These are phyloP conservation scores for Patella depressa DNA, from an alignment of 2,888 invertebrate genomes.

Conservation along the genomic window DNA sequence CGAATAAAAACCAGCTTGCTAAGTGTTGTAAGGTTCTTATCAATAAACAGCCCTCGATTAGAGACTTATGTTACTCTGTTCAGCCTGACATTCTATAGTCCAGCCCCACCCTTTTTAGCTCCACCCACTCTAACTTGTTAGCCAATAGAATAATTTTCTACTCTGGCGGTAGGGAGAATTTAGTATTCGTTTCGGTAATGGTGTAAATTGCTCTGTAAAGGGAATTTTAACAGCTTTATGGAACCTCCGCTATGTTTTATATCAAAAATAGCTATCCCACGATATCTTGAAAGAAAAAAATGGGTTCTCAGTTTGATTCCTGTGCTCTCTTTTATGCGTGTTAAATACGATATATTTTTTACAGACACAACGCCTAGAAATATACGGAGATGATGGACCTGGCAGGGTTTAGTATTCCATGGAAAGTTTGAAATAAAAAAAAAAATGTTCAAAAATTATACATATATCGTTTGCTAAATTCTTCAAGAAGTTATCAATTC, in stretches of 20 bases:
- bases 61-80: background rate
- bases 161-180: slow-evolving; percentile 1
- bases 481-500: background rate
- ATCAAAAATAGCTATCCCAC: no score
- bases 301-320: no score
- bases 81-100: background rate
- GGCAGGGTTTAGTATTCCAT: no score
- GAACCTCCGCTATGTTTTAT: no score
- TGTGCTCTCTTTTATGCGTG: no score
- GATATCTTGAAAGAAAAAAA: no score
- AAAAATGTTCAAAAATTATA: background rate
- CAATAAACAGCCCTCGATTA: slow-evolving; percentile 7
- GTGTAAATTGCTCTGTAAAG: no score
- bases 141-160: background rate
- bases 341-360: no score
- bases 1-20: slow-evolving; percentile 7
- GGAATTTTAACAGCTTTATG: no score
- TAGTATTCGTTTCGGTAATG: background rate
- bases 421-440: background rate
- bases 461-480: background rate
- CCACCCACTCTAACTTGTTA: background rate
- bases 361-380: no score
- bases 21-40: slow-evolving; percentile 9
- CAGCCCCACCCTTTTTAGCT: background rate
- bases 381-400: no score